Evolutionary conservation across 2,113 vertebrate species (phyloP).

Genomic region (Caracal caracal): DNA sequence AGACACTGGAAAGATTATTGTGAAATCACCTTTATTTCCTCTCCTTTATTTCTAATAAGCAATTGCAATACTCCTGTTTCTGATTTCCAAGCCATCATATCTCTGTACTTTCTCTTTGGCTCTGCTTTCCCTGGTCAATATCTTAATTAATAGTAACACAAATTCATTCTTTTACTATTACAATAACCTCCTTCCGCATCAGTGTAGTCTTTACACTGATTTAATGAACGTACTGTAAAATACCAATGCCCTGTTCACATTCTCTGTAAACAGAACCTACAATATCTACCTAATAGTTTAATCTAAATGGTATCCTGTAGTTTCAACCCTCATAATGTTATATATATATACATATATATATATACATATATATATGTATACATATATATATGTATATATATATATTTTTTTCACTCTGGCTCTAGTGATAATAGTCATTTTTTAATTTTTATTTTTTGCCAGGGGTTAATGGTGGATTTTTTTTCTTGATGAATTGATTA

Average conservation of each 20-base stretch:
- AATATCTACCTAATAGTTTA: not conserved
- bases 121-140: not conserved
- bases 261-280: not conserved
- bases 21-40: not conserved
- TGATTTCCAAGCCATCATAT: not conserved
- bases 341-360: too few species aligned
- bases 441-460: constrained; percentile 12
- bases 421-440: not conserved
- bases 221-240: not conserved
- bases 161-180: not conserved
- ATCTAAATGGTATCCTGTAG: not conserved
- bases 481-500: not conserved
- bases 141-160: not conserved
- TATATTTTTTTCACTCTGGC: not conserved
- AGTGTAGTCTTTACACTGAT: not conserved
- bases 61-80: not conserved
- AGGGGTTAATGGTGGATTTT: not conserved
- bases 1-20: not conserved
- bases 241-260: not conserved
- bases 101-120: not conserved
- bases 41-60: not conserved
- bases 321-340: not conserved
- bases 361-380: too few species aligned
- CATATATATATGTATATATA: too few species aligned
- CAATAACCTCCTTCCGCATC: not conserved